These are phyloP conservation scores for Polypterus bichir DNA, from an alignment of 2,113 vertebrate genomes.

Conservation along the genomic window DNA sequence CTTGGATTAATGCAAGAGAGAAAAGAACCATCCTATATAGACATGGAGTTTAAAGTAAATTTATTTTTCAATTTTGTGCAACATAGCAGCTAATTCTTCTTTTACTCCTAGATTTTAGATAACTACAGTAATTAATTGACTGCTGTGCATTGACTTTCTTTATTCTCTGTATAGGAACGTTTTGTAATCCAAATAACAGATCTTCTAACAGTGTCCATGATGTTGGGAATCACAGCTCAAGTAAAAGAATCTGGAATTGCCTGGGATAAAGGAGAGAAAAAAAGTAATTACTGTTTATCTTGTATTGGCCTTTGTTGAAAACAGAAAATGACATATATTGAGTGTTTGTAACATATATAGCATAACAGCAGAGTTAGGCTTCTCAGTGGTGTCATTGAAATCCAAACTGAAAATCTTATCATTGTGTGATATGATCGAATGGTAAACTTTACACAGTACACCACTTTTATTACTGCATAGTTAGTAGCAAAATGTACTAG, in stretches of 20 bases:
- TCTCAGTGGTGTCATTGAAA: too few species aligned
- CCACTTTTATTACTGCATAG: too few species aligned
- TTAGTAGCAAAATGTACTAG: too few species aligned
- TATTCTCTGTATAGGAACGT: constrained; percentile 57
- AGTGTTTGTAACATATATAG: too few species aligned
- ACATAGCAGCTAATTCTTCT: too few species aligned
- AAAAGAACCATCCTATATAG: constrained; percentile 71
- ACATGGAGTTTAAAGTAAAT: constrained; percentile 90
- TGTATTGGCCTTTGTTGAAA: background rate
- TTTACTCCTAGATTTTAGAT: too few species aligned
- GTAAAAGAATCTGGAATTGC: constrained; percentile 93
- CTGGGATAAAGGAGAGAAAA: constrained; percentile 98
- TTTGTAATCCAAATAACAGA: constrained; percentile 94
- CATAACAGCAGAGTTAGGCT: too few species aligned
- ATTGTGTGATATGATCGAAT: too few species aligned
- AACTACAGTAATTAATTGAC: background rate
- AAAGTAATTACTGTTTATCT: constrained; percentile 52
- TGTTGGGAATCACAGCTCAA: constrained; percentile 92
- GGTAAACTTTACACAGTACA: too few species aligned
- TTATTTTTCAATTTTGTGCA: background rate
- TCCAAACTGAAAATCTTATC: too few species aligned
- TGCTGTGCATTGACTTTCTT: background rate
- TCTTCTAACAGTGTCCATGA: constrained; percentile 91
- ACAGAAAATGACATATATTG: too few species aligned
- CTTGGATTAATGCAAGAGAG: constrained; percentile 94